Base-by-base conservation (phyloP, 2,797 vertebrate genomes). In the Myotis myotis region DNA sequence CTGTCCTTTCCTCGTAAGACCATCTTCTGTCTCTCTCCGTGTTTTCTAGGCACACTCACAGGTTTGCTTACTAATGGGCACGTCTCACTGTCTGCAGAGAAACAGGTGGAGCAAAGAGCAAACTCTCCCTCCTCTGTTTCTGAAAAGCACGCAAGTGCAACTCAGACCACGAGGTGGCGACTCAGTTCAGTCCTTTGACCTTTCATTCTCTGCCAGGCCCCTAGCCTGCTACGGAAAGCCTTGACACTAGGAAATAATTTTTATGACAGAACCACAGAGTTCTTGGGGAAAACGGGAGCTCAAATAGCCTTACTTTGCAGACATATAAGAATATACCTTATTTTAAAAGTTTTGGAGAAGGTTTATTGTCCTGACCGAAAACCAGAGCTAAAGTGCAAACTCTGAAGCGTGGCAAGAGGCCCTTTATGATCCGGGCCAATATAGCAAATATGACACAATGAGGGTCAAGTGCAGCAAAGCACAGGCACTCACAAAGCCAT, bases 141-240 rank as follows among this genome's bases (percentile, higher is more conserved):
- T 75, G 82, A 88, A 92, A 95, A 88, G 55, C 70, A 11, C 8
- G 8, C 6, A 75, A 57, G 38, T 10, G 30, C 66, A 81, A 62
- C 41, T 75, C 9, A 7, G 23, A 44, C 84, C 96, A 92, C 87
- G 41, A 95, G 92, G 57, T 87, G 97, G 89, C 53, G 7, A 20
- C 62, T 0, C 44, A 85, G 23, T 36, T 62, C 44, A 8, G 62
- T 71, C 30, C 22, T 95, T 71, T 47, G 64, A 71, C n/a, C 49
- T 53, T 71, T 41, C 25, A 33, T 41, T 9, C 60, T 81, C n/a
- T 4, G 7, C 1, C 2, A 11, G 47, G 51, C 6, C 11, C 20
- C 13, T 64, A 30, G 44, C 5, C 28, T 60, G 30, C 28, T 66
- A 8, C 11, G 9, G 19, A 41, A 87, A 89, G 41, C 10, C 30